Conservation (phyloP, 35 echinoderm and acorn worm genomes). For the Chiridota heheva region DNA sequence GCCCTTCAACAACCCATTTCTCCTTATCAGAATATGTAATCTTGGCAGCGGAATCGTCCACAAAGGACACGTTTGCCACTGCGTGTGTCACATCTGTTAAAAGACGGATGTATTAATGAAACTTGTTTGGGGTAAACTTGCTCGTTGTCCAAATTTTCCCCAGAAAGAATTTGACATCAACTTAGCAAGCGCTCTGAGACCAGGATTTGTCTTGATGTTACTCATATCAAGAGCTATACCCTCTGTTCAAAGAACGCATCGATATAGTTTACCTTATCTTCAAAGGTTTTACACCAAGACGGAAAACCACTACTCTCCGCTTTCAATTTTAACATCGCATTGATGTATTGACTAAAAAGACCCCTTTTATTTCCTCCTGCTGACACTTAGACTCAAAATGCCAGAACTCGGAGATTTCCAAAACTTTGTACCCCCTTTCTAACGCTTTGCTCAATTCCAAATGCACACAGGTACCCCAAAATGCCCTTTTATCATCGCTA, state of each 20-base stretch:
- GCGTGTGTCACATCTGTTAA: too few species aligned
- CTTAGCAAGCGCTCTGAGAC: slow-evolving; percentile 40
- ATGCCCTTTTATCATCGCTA: too few species aligned
- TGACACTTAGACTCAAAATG: too few species aligned
- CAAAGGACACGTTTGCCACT: too few species aligned
- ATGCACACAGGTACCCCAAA: too few species aligned
- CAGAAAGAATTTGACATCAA: slow-evolving; percentile 19
- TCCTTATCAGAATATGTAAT: too few species aligned
- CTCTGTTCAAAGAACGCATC: slow-evolving; percentile 31
- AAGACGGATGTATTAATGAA: too few species aligned
- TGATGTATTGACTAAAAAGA: slow-evolving; percentile 22
- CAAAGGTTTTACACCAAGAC: slow-evolving; percentile 29
- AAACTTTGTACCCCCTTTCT: background rate
- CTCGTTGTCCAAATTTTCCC: slow-evolving; percentile 21
- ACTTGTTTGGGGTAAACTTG: too few species aligned
- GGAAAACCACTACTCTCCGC: background rate
- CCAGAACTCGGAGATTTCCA: slow-evolving; percentile 10
- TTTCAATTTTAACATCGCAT: slow-evolving; percentile 9
- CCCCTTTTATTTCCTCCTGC: background rate
- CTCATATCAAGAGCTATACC: slow-evolving; percentile 22
- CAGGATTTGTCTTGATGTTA: slow-evolving; percentile 36
- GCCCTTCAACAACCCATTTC: too few species aligned
- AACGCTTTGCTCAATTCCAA: slow-evolving; percentile 5
- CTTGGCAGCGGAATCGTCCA: too few species aligned
- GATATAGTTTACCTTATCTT: slow-evolving; percentile 29